Percentiles rank a stretch among this genome's conserved stretches.
These are phyloP conservation scores for Ips nitidus DNA, from an alignment of 1,140 invertebrate species.

Conservation along the genomic window DNA sequence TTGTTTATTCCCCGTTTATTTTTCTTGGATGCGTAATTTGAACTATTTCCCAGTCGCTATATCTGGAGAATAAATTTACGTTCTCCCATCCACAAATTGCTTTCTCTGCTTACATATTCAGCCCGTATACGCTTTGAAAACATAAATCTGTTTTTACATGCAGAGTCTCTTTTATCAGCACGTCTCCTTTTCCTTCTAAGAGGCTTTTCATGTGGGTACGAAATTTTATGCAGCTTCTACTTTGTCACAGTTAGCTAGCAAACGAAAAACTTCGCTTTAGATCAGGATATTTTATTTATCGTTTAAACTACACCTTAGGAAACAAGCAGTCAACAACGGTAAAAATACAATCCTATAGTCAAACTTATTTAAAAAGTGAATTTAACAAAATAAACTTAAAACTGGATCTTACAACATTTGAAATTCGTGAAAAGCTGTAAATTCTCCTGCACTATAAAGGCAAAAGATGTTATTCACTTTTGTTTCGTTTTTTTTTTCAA, in stretches of 20 bases:
- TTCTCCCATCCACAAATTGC: slow-evolving; percentile 28
- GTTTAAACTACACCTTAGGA: background rate
- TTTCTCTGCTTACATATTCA: slow-evolving; percentile 32
- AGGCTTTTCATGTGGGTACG: slow-evolving; percentile 33
- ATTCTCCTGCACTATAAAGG: no score
- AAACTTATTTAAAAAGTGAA: no score
- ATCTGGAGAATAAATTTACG: slow-evolving; percentile 23
- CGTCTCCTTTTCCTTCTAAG: slow-evolving; percentile 35
- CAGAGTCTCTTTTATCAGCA: slow-evolving; percentile 33
- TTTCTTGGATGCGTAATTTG: slow-evolving; percentile 5
- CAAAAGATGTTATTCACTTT: slow-evolving; percentile 12
- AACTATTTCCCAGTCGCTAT: slow-evolving; percentile 9
- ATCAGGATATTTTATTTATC: slow-evolving; percentile 9
- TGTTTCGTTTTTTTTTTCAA: slow-evolving; percentile 31
- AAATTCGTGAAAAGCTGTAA: no score
- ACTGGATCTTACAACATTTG: no score
- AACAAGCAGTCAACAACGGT: no score
- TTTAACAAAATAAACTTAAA: no score
- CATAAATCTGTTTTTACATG: slow-evolving; percentile 36
- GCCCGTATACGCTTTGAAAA: slow-evolving; percentile 30
- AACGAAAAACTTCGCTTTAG: slow-evolving; percentile 24
- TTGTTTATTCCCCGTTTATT: no score
- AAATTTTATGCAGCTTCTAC: slow-evolving; percentile 35
- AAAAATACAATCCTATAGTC: no score
- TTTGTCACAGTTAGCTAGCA: slow-evolving; percentile 32